These are phyloP conservation scores for Lontra canadensis DNA, from an alignment of 2,113 vertebrate species.

Conservation along the genomic window DNA sequence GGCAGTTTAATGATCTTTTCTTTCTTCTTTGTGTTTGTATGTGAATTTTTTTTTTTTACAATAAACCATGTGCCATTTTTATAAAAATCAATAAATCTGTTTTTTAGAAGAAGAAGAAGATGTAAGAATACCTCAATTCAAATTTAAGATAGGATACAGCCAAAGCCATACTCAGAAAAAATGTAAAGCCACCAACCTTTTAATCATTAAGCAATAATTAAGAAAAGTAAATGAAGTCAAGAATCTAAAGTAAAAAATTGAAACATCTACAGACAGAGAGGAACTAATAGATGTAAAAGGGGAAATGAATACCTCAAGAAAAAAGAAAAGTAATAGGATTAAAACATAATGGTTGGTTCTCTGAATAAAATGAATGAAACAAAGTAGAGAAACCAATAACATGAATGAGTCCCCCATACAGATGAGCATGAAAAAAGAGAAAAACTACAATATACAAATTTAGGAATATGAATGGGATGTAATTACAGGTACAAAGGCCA, in stretches of 20 bases:
- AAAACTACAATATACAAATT: not conserved
- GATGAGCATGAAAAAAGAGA: not conserved
- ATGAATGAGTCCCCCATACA: not conserved
- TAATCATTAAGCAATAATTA: constrained; percentile 68
- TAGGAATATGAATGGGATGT: not conserved
- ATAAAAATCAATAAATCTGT: constrained; percentile 45
- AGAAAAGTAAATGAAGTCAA: constrained; percentile 60
- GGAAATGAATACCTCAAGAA: constrained; percentile 53
- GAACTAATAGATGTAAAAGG: constrained; percentile 43
- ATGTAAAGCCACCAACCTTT: not conserved
- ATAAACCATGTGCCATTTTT: not conserved
- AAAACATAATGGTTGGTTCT: not conserved
- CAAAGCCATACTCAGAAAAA: constrained; percentile 36
- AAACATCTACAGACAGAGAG: constrained; percentile 36
- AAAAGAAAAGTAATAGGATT: constrained; percentile 23
- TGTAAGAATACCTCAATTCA: not conserved
- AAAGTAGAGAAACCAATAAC: not conserved
- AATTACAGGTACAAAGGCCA: not conserved
- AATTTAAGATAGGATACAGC: constrained; percentile 13
- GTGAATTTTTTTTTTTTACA: constrained; percentile 22
- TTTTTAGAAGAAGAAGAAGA: constrained; percentile 36
- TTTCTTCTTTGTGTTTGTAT: constrained; percentile 24
- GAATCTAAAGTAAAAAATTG: constrained; percentile 48
- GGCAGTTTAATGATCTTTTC: not conserved
- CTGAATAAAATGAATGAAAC: not conserved